Evolutionary conservation across 2,113 vertebrate genomes (phyloP), one percentile per base, ranked within the genome.

Genomic region (Pterocles orientalis): DNA sequence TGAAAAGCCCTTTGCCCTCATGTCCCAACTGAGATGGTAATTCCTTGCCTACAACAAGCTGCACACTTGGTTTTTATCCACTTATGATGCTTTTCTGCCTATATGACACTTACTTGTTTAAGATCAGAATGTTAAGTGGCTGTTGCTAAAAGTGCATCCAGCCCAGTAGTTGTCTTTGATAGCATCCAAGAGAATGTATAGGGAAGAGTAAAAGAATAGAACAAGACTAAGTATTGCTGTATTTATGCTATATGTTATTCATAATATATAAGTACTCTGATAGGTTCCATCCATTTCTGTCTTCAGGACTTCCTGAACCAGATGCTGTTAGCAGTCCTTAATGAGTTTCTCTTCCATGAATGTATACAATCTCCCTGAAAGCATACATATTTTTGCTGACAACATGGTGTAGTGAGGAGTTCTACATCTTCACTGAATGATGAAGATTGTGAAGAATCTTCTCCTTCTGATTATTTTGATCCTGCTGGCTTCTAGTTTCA

Each of bases 371-470:
- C 20, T 64, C 41, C 66, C 48, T 69, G 45, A 90, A 86, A 21
- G 9, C 36, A 54, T 47, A 51, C 14, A 70, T 45, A 48, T 26
- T 92, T 88, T 83, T 93, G 17, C 54, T 73, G 72, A 92, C 86
- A 92, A 36, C 71, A 11, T 33, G 58, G 39, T 79, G 28, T 90
- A 73, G 54, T 48, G 83, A 50, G 58, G 58, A 83, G 51, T 88
- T 86, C 78, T 43, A 25, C 73, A 86, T 12, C 76, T 86, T 91
- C 69, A 64, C 15, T 34, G 68, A 81, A 39, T 51, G 28, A 82
- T 64, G 83, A 92, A 91, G 91, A 83, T 57, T 58, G 14, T 47
- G 88, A 91, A 92, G 92, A 90, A 84, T 54, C 48, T 76, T 86
- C 28, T n/a, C 71, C 23, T 54, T 17, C 48, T 81, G 23, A 61